A percentile compares a stretch with the other conserved stretches of the same genome.
These are phyloP conservation scores for Halichoeres trimaculatus DNA, from an alignment of 2,113 vertebrate genomes.

Conservation along the genomic window DNA sequence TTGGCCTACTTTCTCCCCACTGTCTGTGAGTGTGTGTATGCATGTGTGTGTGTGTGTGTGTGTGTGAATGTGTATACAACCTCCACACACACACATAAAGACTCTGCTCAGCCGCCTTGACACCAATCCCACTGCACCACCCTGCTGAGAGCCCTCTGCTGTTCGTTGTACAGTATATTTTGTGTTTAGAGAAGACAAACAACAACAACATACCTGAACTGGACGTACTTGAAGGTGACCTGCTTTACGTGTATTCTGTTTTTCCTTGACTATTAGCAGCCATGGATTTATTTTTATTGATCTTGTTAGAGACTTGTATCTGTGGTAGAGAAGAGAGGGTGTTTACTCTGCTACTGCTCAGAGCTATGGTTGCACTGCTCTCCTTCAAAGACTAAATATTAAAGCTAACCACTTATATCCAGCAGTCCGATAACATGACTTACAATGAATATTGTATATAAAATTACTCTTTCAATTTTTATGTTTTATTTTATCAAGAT, in stretches of 20 bases:
- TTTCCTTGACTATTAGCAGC: not conserved
- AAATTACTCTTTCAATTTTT: no score
- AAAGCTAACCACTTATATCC: not conserved
- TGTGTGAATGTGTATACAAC: not conserved
- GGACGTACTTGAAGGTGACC: not conserved
- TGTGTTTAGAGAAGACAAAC: not conserved
- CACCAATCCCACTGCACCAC: constrained; percentile 10
- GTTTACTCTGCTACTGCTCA: constrained; percentile 42
- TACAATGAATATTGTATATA: no score
- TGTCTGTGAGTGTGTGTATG: not conserved
- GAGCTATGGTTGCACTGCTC: constrained; percentile 10
- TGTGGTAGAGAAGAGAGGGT: not conserved
- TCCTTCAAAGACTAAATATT: not conserved
- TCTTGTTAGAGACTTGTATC: constrained; percentile 19
- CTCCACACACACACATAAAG: not conserved
- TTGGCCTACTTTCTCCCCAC: not conserved
- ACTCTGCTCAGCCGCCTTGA: constrained; percentile 10
- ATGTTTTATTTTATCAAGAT: no score
- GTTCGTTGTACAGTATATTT: not conserved
- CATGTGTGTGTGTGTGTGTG: no score
- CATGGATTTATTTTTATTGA: constrained; percentile 26
- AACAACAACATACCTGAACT: constrained; percentile 1
- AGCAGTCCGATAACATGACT: not conserved
- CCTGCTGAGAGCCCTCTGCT: not conserved
- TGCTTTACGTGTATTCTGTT: constrained; percentile 4